These are phyloP conservation scores for Gopherus evgoodei DNA, from an alignment of 2,113 vertebrate genomes.

Conservation along the genomic window DNA sequence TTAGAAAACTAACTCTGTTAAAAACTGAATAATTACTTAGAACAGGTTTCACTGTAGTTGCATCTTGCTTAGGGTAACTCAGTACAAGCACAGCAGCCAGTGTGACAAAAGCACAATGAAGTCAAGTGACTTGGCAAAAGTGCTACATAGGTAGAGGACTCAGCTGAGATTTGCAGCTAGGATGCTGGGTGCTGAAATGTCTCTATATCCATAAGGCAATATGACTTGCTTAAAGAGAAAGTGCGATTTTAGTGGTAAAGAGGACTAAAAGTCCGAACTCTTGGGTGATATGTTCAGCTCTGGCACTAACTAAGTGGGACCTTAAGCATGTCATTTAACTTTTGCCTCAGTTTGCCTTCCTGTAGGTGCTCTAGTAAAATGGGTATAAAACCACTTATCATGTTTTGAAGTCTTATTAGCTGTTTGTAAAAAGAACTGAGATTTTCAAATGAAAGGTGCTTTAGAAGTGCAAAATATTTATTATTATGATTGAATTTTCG, in stretches of 20 bases:
- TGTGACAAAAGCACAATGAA: background rate
- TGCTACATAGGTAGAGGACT: background rate
- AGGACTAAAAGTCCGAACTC: no score
- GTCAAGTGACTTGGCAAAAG: background rate
- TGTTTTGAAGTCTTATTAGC: conserved; percentile 72
- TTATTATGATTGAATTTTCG: conserved; percentile 41
- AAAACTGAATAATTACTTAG: background rate
- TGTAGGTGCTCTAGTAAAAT: conserved; percentile 61
- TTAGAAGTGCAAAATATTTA: conserved; percentile 71
- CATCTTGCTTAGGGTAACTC: background rate
- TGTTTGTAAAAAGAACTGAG: conserved; percentile 65
- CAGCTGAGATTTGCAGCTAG: background rate
- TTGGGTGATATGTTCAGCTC: background rate
- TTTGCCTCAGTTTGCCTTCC: conserved; percentile 37
- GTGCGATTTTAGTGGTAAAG: background rate
- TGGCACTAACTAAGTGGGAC: background rate
- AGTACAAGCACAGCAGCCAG: background rate
- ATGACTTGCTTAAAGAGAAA: background rate
- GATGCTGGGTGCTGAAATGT: background rate
- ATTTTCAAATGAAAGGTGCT: conserved; percentile 61
- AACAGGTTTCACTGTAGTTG: background rate
- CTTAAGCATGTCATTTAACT: background rate
- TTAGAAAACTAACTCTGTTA: background rate
- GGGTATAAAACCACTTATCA: conserved; percentile 66
- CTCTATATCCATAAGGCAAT: background rate